Base-by-base conservation (phyloP, 2,113 vertebrate species). In the Corynorhinus townsendii region DNA sequence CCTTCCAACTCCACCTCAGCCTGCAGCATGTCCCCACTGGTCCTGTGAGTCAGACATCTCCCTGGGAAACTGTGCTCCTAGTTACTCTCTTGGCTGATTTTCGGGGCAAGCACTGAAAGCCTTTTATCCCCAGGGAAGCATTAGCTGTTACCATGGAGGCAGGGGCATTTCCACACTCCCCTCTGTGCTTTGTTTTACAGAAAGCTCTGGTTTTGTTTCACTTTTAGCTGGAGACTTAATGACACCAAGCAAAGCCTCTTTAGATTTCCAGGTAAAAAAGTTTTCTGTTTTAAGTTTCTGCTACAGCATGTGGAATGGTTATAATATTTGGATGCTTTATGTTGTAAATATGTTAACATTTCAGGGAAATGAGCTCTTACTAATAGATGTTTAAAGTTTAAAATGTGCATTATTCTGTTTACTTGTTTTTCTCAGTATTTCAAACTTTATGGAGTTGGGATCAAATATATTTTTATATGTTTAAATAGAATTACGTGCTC, bases 1-100 rank as follows among this genome's bases (percentile, higher is more conserved):
- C 91, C 97, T 97, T 98, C 99, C 98, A 98, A 98, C 97, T 99
- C 98, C 98, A 98, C 99, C 99, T 98, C 98, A 99, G 99, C 98
- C 99, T 96, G 73, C 98, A 59, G 10, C 10, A 11, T 26, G 56
- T 26, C 24, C 22, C 22, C 9, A 9, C 56, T 59, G 56, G 8
- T 9, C 54, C 24, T 59, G 56, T 59, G 56, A 59, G 56, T 59
- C 56, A 16, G 14, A 66, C 33, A 26, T 59, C 24, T 59, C 56
- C 56, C 56, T 26, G 7, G 56, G 22, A 26, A 59, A 59, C 56
- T 10, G 9, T 94, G 85, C 98, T 97, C 97, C 91, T 82, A 87
- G 95, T 95, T 97, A 79, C 96, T 96, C 95, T 92, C 86, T 97
- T 96, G 97, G 97, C 97, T 73, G 95, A 96, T 97, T 94, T 97